Base-by-base conservation (phyloP, 1,140 invertebrate genomes). In the Panulirus ornatus region DNA sequence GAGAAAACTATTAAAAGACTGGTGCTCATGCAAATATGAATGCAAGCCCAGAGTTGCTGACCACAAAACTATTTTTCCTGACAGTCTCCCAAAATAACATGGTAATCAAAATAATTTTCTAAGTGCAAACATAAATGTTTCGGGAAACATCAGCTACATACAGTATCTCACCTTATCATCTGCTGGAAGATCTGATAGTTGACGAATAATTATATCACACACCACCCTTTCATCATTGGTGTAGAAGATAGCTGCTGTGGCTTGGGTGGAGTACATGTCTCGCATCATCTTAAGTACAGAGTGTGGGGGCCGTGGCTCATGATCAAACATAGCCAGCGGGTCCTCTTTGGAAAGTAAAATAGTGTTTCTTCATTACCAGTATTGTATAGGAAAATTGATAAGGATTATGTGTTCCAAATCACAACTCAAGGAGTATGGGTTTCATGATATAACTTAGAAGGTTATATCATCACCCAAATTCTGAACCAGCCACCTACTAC, bases 191-290 rank as follows among this genome's bases (percentile, higher is more conserved):
- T 99, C 97, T 9, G 97, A 96, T 6, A 99, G 94, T 93, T 98
- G 97, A 42, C 97, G 94, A 34, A 98, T 96, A 73, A 98, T 96
- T 93, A 99, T 98, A 93, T 99, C 98, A 92, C 99, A 96, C 40
- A 98, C 95, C 54, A 99, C 98, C 94, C 97, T 97, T 2, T 97
- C 96, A 93, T 99, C 98, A 93, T 98, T 99, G 0, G 97, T 98
- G 93, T 99, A 99, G 93, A 98, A 97, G 51, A 98, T 95, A 92
- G 95, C 95, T 0, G 97, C 96, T 6, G 97, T 98, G 63, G 95
- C 94, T 82, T 95, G 94, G 78, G 95, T 95, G 73, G 95, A 96
- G 93, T 98, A 98, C 76, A 98, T 94, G 93, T 99, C 98, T 63
- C 96, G 96, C 85, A 98, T 96, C 91, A 99, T 95, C 94, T 98